Evolutionary conservation across 2,113 vertebrate genomes (phyloP).

Genomic region (Semicossyphus pulcher): DNA sequence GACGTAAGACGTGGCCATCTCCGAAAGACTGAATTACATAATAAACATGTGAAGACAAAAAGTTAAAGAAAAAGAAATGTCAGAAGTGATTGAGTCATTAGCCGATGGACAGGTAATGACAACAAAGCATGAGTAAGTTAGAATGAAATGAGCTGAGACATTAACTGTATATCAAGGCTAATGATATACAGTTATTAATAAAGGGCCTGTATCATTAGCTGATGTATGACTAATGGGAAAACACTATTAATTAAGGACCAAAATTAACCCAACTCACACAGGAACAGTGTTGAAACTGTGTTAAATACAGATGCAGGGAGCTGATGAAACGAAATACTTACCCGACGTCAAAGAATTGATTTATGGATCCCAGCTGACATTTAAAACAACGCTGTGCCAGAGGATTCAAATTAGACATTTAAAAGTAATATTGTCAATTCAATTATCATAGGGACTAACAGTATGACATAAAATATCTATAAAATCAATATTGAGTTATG

Average conservation of each 20-base stretch:
- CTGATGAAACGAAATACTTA: slow-evolving; percentile 2
- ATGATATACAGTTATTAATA: slow-evolving; percentile 37
- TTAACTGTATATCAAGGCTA: slow-evolving; percentile 32
- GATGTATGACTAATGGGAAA: slow-evolving; percentile 30
- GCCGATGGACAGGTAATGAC: slow-evolving; percentile 17
- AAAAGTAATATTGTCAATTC: too few species aligned
- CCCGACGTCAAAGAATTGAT: background rate
- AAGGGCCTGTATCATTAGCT: slow-evolving; percentile 30
- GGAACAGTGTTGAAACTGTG: background rate
- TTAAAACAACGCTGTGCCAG: background rate
- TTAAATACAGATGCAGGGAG: background rate
- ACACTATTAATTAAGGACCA: slow-evolving; percentile 15
- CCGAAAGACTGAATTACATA: background rate
- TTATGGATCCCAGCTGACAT: background rate
- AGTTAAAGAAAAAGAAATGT: background rate
- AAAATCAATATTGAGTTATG: too few species aligned
- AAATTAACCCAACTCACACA: background rate
- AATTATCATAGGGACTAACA: too few species aligned
- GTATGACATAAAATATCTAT: background rate
- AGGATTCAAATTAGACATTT: too few species aligned
- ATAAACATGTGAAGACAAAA: background rate
- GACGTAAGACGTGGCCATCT: too few species aligned
- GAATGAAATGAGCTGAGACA: slow-evolving; percentile 40
- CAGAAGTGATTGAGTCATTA: slow-evolving; percentile 5
- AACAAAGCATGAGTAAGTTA: slow-evolving; percentile 27